Evolutionary conservation across 1,140 invertebrate species (phyloP).

Genomic region (Bombus impatiens): DNA sequence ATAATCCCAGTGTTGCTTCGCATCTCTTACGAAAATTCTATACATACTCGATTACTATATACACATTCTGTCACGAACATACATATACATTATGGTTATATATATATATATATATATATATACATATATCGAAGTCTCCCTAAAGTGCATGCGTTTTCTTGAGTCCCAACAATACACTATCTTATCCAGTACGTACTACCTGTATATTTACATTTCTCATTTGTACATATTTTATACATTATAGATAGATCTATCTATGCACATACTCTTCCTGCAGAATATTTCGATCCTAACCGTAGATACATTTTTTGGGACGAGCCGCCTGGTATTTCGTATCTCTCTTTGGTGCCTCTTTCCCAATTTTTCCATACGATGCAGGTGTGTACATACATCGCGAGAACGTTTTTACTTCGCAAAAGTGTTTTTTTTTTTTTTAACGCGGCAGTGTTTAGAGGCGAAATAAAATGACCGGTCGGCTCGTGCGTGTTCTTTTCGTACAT

Average conservation of each 20-base stretch:
- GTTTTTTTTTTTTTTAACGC: background rate
- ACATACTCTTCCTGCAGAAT: slow-evolving; percentile 13
- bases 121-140: slow-evolving; percentile 49
- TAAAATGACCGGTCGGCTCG: slow-evolving; percentile 43
- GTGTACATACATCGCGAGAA: background rate
- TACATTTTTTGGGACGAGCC: slow-evolving; percentile 31
- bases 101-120: slow-evolving; percentile 25
- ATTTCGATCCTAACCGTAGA: slow-evolving; percentile 53
- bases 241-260: slow-evolving; percentile 62
- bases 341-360: background rate
- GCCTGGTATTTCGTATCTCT: background rate
- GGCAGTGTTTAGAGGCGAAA: background rate
- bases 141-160: slow-evolving; percentile 76
- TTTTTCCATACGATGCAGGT: background rate
- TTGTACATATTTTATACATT: slow-evolving; percentile 67
- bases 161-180: slow-evolving; percentile 70
- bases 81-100: slow-evolving; percentile 48
- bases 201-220: slow-evolving; percentile 70
- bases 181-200: slow-evolving; percentile 50
- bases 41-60: slow-evolving; percentile 51
- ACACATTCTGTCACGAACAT: slow-evolving; percentile 35
- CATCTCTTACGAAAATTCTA: slow-evolving; percentile 63
- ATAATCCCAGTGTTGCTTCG: slow-evolving; percentile 79
- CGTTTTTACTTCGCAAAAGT: background rate
- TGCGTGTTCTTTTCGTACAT: slow-evolving; percentile 39